Evolutionary conservation across 2,113 vertebrate species (phyloP), one percentile per base, ranked within the genome.

Genomic region (Atractosteus spatula): DNA sequence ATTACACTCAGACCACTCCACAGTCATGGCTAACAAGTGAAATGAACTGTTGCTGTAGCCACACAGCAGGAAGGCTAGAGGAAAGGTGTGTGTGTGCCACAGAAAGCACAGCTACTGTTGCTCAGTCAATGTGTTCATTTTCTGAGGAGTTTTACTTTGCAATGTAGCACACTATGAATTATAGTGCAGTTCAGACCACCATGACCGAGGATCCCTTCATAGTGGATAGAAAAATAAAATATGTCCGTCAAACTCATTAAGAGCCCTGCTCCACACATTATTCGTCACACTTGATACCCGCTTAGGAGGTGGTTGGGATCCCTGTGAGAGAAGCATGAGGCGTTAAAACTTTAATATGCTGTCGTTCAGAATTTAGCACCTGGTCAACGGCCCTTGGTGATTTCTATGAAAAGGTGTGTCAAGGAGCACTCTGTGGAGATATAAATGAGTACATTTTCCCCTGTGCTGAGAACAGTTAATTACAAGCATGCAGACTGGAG

Each of bases 141-240:
- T 69, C 72, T 68, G 77, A 68, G 83, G 82, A 16, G 29, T 13
- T 83, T 80, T 80, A 81, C 85, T 82, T 82, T 70, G 75, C 82
- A 71, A 85, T 82, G 85, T 78, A 75, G 70, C 56, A 12, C 56
- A 59, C 13, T 59, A 12, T 59, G 3, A 59, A 59, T 80, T 55
- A 63, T 78, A 80, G 84, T 71, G 69, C 66, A 59, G 65, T 55
- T 55, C 3, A 68, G 87, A 84, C 82, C 88, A 85, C 84, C 82
- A 78, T 62, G 83, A 29, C 66, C 17, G 41, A 42, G 56, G 56
- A 59, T 59, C 56, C 12, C 56, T 59, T 12, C 12, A 13, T 12
- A 12, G 56, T 59, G n/a, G 3, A 12, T 12, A 59, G 12, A 59
- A 59, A 59, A 59, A 59, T 12, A 59, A 59, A 59, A 3, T 59